phyloP scores from a whole-genome alignment of 1,140 invertebrate genomes.

The Drosophila takahashii region DNA sequence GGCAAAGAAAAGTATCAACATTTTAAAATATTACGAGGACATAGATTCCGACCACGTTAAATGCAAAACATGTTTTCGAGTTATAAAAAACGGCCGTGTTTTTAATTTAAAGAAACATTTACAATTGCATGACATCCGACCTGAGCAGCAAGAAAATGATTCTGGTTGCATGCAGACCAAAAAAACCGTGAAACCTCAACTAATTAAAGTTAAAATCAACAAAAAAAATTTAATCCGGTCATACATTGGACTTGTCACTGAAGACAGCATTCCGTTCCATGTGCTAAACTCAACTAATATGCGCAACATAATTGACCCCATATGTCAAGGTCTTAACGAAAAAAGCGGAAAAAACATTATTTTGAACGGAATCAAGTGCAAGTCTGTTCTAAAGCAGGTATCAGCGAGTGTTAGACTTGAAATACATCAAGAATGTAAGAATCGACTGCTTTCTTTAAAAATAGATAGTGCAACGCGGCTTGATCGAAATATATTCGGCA shows the following conservation, averaged over 20 bases:
- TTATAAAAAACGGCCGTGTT: no score
- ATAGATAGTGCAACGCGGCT: neutral
- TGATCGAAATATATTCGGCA: constrained; percentile 8
- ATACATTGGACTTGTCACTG: constrained; percentile 1
- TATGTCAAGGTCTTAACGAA: neutral
- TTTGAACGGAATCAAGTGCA: neutral
- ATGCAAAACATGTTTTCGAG: no score
- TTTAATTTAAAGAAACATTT: no score
- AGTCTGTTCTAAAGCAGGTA: neutral
- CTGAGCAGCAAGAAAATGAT: no score
- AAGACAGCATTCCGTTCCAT: neutral
- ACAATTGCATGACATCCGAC: no score
- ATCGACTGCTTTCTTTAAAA: neutral
- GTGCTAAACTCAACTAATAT: constrained; percentile 4
- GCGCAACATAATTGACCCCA: neutral
- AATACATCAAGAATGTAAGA: constrained; percentile 5
- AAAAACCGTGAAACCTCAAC: neutral
- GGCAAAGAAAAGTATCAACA: no score
- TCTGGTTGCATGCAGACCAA: no score
- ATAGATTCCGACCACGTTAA: no score
- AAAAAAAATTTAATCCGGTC: constrained; percentile 1
- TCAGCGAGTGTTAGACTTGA: neutral
- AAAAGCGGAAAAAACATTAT: neutral
- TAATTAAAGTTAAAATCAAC: constrained; percentile 4
- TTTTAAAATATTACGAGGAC: no score